Evolutionary conservation across 2,113 vertebrate species (phyloP).

Genomic region (Columbina picui): DNA sequence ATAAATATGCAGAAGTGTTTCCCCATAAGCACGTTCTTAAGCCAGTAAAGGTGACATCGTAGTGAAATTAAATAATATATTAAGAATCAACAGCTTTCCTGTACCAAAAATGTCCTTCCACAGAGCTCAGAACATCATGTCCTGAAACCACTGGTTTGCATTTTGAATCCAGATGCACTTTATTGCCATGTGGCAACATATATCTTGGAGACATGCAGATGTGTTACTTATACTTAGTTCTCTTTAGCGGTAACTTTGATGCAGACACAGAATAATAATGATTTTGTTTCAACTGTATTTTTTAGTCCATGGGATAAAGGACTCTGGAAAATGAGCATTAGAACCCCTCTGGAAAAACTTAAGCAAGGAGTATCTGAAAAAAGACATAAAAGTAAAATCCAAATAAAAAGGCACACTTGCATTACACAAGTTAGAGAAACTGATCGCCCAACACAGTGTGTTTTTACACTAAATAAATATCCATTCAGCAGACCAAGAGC

Average conservation of each 20-base stretch:
- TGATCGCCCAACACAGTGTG: neutral
- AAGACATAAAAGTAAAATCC: neutral
- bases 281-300: neutral
- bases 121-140: neutral
- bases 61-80: neutral
- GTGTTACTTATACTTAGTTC: neutral
- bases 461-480: neutral
- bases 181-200: neutral
- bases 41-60: neutral
- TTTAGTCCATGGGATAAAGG: neutral
- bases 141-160: neutral
- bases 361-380: neutral
- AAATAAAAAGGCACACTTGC: neutral
- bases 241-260: neutral
- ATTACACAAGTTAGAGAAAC: neutral
- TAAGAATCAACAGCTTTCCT: neutral
- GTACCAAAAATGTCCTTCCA: neutral
- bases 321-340: neutral
- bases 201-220: neutral
- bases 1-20: neutral
- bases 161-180: neutral
- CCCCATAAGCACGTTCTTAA: neutral
- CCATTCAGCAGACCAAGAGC: neutral
- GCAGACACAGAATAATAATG: neutral
- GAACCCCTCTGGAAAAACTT: neutral